Percentiles rank a stretch among this genome's conserved stretches.
Conservation (phyloP, 2,888 invertebrate genomes). For the Elysia crispata region DNA sequence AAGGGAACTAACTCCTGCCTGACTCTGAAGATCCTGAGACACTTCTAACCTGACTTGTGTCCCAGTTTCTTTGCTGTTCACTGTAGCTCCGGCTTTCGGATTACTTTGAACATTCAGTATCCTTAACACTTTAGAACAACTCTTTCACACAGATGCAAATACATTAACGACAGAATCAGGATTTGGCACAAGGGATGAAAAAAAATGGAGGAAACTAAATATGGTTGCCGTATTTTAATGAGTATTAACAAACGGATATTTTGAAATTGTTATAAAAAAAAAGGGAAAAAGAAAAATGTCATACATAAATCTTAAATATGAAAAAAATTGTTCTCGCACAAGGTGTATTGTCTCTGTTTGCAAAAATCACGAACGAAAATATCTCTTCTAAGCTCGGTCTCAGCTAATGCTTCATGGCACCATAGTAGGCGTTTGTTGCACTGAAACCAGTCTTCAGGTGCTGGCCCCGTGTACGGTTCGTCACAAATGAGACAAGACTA, state of each 20-base stretch:
- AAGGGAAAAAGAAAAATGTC: neutral
- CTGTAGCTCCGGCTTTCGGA: neutral
- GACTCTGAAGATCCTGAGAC: neutral
- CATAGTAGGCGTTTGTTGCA: neutral
- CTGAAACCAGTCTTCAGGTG: constrained; percentile 13
- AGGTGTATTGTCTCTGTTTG: neutral
- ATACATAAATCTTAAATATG: neutral
- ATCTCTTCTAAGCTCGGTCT: neutral
- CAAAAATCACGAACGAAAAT: constrained; percentile 16
- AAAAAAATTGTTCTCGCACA: neutral
- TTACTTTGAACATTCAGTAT: constrained; percentile 12
- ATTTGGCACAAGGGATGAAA: neutral
- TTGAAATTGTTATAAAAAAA: neutral
- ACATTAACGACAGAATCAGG: neutral
- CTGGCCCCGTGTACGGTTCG: constrained; percentile 16
- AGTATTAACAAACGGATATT: neutral
- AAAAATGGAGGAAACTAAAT: neutral
- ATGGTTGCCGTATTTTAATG: neutral
- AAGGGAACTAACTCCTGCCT: neutral
- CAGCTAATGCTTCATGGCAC: constrained; percentile 15
- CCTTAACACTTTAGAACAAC: neutral
- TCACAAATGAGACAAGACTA: constrained; percentile 18
- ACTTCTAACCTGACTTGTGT: neutral
- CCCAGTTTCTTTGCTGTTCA: neutral
- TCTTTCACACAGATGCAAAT: neutral